Evolutionary conservation across 1,140 invertebrate species (phyloP).

Genomic region (Eulimnadia texana): DNA sequence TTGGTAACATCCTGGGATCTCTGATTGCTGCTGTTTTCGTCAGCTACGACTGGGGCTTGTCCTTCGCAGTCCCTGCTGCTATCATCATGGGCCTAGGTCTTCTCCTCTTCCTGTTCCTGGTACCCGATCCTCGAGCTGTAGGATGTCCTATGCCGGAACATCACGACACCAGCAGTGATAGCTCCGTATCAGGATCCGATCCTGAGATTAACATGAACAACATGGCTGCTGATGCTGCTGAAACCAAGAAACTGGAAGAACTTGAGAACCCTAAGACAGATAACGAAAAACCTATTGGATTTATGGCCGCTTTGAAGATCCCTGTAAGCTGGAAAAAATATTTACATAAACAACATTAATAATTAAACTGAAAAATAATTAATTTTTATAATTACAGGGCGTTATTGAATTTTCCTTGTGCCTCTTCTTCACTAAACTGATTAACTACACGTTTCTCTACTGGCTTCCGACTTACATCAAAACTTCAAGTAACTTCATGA

Average conservation of each 20-base stretch:
- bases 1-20: slow-evolving; percentile 86
- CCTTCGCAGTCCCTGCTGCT: slow-evolving; percentile 80
- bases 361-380: neutral
- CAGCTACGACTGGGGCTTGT: slow-evolving; percentile 72
- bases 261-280: no score
- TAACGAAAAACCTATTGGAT: slow-evolving; percentile 48
- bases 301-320: slow-evolving; percentile 58
- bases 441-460: slow-evolving; percentile 92
- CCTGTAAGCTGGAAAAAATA: slow-evolving; percentile 35
- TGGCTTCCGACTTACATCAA: slow-evolving; percentile 91
- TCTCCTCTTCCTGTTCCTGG: slow-evolving; percentile 70
- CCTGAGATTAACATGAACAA: neutral
- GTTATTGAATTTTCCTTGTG: slow-evolving; percentile 87
- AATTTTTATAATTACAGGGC: slow-evolving; percentile 39
- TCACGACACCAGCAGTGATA: slow-evolving; percentile 10
- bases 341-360: neutral
- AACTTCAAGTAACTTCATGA: slow-evolving; percentile 62
- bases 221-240: neutral
- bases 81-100: slow-evolving; percentile 64
- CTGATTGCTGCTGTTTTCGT: slow-evolving; percentile 74
- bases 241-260: neutral
- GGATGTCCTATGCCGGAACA: slow-evolving; percentile 37
- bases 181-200: neutral
- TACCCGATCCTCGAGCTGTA: slow-evolving; percentile 59
- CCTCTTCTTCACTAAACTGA: slow-evolving; percentile 90